phyloP scores from a whole-genome alignment of 2,888 invertebrate genomes.

The Heteropelma amictum region DNA sequence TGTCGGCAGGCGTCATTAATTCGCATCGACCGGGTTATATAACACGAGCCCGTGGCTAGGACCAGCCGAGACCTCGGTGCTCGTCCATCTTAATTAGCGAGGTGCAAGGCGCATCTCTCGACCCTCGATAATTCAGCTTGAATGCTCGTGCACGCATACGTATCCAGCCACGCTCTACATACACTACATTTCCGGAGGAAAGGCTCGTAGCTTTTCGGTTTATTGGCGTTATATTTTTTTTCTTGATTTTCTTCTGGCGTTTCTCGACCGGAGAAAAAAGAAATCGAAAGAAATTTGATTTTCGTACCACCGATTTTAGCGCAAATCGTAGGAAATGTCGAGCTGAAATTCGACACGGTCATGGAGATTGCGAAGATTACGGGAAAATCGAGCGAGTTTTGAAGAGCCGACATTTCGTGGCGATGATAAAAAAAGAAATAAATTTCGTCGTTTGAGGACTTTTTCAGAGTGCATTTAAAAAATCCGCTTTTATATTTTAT shows the following conservation, averaged over 20 bases:
- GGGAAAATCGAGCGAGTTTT: no score
- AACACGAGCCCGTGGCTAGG: neutral
- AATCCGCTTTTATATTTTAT: no score
- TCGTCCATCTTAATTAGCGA: slow-evolving; percentile 68
- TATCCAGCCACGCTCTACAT: neutral
- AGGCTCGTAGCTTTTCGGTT: neutral
- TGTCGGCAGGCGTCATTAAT: slow-evolving; percentile 63
- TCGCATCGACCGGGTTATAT: slow-evolving; percentile 40
- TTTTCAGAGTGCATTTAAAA: no score
- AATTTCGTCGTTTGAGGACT: no score
- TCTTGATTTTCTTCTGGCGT: neutral
- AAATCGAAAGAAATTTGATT: neutral
- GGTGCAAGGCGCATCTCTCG: slow-evolving; percentile 47
- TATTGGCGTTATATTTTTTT: no score
- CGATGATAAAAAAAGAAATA: no score
- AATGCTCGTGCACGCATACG: neutral
- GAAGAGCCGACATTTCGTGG: no score
- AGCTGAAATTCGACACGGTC: no score
- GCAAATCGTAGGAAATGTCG: no score
- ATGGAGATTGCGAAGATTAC: no score
- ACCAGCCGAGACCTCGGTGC: slow-evolving; percentile 25
- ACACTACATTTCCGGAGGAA: neutral
- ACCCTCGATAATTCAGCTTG: neutral
- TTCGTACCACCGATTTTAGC: neutral
- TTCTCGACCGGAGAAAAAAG: no score